Base-by-base conservation (phyloP, 2,797 vertebrate genomes). In the Cyprinella venusta region DNA sequence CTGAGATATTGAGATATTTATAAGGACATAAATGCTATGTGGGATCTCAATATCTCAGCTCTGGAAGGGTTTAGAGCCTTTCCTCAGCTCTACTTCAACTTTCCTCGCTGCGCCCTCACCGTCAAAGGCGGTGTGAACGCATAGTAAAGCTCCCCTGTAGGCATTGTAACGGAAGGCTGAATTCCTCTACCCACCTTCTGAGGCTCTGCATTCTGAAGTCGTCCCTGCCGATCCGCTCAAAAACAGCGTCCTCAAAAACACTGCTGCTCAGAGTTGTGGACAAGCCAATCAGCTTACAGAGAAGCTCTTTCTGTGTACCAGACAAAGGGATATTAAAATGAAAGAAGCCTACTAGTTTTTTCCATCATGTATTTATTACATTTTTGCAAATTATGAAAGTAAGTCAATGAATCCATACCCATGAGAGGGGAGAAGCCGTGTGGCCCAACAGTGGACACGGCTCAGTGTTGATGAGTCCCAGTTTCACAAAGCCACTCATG, bases 401-500 rank as follows among this genome's bases (percentile, higher is more conserved):
- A 19, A 16, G 16, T 72, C 5, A 18, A 79, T n/a, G 69, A 80
- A 42, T 38, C 88, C 94, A 94, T 90, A 99, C 98, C 98, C 98
- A 99, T 83, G 95, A 96, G 54, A 97, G 88, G 9, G 93, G 89
- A 42, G 91, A 82, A 0, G 88, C 88, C 1, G 90, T 89, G 21
- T 88, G 87, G 21, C 61, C 91, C 76, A 97, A 91, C 79, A 93
- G 63, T 64, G 96, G 94, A 84, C 91, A 93, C 2, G 94, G 92
- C 76, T 97, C 94, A 33, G 91, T 90, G 89, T 94, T 95, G 87
- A 99, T 97, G 88, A 99, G 93, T 84, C 97, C 97, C 85, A 99
- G 84, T 89, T 96, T 97, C 79, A 98, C 92, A 85, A 99, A 97
- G 12, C 96, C 94, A 86, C 91, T 93, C 94, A 98, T 93, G 67